A percentile compares a stretch with the other conserved stretches of the same genome.
Conservation (phyloP, 2,888 invertebrate species). For the Bruchidius siliquastri region DNA sequence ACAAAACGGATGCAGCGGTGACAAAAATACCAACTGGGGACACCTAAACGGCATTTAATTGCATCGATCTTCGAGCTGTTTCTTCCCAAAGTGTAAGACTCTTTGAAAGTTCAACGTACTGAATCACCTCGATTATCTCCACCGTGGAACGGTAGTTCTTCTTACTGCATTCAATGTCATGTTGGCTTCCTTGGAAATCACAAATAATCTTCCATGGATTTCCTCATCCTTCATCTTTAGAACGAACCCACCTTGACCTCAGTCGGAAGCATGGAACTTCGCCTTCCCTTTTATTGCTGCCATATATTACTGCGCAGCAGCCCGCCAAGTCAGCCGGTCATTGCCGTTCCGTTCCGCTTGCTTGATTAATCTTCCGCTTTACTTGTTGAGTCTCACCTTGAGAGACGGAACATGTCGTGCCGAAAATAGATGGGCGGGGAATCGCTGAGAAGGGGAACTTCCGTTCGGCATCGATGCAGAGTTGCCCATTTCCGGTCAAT, state of each 20-base stretch:
- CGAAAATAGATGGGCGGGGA: not conserved
- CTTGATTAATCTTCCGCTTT: constrained; percentile 25
- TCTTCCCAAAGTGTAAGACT: too few relatives aligned
- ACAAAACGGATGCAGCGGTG: too few relatives aligned
- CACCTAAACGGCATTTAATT: too few relatives aligned
- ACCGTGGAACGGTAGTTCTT: too few relatives aligned
- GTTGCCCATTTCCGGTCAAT: too few relatives aligned
- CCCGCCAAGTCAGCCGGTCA: constrained; percentile 9
- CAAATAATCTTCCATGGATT: too few relatives aligned
- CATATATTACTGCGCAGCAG: constrained; percentile 18
- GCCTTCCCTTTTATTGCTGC: constrained; percentile 21
- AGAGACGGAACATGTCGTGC: constrained; percentile 16
- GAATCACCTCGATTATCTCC: too few relatives aligned
- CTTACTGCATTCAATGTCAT: too few relatives aligned
- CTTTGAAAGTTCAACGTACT: too few relatives aligned
- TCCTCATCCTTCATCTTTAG: not conserved
- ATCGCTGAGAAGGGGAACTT: not conserved
- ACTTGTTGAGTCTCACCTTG: constrained; percentile 22
- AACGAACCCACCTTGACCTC: not conserved
- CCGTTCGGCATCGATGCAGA: not conserved
- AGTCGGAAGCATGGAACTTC: not conserved
- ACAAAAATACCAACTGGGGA: too few relatives aligned
- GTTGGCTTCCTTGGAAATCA: too few relatives aligned
- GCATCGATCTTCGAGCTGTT: too few relatives aligned
- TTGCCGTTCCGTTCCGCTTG: constrained; percentile 20